phyloP scores from a whole-genome alignment of 2,797 vertebrate genomes.

The Pangasius krempfi region DNA sequence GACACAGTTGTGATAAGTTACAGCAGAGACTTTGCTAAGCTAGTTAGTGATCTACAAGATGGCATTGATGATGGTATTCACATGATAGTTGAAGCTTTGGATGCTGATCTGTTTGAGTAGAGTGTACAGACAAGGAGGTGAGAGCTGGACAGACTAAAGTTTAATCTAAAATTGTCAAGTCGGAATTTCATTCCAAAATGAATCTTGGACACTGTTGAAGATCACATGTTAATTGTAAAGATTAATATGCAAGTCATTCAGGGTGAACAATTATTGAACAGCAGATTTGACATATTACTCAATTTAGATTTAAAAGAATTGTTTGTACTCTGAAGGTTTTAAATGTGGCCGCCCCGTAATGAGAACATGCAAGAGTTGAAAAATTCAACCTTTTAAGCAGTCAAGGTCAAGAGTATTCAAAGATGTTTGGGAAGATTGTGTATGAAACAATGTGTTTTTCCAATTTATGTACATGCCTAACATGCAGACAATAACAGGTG shows the following conservation, averaged over 20 bases:
- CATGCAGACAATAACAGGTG: constrained; percentile 73
- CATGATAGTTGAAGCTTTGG: not conserved
- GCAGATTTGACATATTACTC: too few relatives aligned
- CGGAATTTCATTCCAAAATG: not conserved
- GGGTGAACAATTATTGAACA: not conserved
- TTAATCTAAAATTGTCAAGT: not conserved
- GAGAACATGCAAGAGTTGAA: constrained; percentile 1
- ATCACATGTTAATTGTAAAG: not conserved
- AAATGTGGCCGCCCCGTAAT: too few relatives aligned
- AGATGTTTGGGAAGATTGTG: constrained; percentile 37
- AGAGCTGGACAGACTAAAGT: not conserved
- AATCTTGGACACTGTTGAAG: not conserved
- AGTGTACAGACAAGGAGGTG: not conserved
- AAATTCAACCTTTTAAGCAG: constrained; percentile 4
- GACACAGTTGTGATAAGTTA: not conserved
- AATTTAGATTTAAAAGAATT: too few relatives aligned
- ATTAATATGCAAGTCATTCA: not conserved
- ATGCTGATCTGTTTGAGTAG: not conserved
- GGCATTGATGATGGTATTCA: not conserved
- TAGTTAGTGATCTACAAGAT: not conserved
- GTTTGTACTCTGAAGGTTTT: not conserved
- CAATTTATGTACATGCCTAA: constrained; percentile 72
- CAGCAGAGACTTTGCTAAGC: not conserved
- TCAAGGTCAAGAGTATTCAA: constrained; percentile 24
- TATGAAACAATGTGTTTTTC: constrained; percentile 67